phyloP scores from a whole-genome alignment of 2,888 invertebrate species.

The Epistrophe eligans region DNA sequence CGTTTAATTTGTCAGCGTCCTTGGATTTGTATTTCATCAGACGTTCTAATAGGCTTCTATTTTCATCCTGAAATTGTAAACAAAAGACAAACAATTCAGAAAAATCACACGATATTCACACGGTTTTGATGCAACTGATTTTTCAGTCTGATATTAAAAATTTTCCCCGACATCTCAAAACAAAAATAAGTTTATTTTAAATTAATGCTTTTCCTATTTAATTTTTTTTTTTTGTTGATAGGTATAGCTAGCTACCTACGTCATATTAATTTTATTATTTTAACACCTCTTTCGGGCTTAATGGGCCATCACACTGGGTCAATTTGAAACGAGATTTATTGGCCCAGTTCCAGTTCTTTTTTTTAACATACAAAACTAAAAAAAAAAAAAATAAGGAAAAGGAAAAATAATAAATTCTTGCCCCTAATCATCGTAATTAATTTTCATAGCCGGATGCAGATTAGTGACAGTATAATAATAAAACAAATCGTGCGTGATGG shows the following conservation, averaged over 20 bases:
- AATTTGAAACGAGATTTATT: conserved; percentile 26
- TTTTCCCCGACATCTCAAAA: background rate
- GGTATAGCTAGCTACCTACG: conserved; percentile 14
- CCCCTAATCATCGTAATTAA: conserved; percentile 41
- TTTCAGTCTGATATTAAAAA: conserved; percentile 10
- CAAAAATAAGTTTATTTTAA: background rate
- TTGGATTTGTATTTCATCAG: conserved; percentile 96
- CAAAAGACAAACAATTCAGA: conserved; percentile 41
- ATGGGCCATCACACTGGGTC: no score
- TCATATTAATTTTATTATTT: conserved; percentile 10
- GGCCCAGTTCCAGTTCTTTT: conserved; percentile 13
- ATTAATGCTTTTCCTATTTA: no score
- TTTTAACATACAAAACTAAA: conserved; percentile 8
- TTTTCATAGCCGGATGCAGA: conserved; percentile 21
- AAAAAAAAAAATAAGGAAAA: background rate
- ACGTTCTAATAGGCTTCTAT: conserved; percentile 92
- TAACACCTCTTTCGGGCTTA: conserved; percentile 18
- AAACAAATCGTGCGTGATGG: conserved; percentile 56
- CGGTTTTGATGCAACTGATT: conserved; percentile 49
- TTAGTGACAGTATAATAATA: conserved; percentile 28
- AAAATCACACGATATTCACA: conserved; percentile 34
- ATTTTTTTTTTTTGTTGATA: background rate
- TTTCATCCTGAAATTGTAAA: conserved; percentile 90
- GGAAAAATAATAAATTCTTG: background rate
- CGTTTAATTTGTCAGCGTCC: conserved; percentile 98